Percentiles rank a stretch among this genome's conserved stretches.
Conservation (phyloP, 2,797 vertebrate species). For the Triplophysa bombifrons region DNA sequence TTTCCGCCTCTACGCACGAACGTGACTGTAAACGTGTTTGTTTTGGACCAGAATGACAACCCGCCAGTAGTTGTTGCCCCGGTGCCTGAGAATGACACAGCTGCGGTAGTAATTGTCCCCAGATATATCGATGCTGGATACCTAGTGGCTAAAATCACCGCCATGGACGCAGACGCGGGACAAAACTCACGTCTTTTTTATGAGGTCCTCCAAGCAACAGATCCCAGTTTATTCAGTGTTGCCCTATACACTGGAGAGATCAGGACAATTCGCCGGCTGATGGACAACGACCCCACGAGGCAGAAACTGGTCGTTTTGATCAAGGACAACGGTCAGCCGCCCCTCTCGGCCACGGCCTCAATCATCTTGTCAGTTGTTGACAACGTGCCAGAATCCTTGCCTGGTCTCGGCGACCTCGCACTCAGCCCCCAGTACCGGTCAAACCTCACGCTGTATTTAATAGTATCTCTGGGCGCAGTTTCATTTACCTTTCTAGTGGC, state of each 20-base stretch:
- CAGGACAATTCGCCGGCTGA: slow-evolving; percentile 82
- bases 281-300: slow-evolving; percentile 77
- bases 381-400: slow-evolving; percentile 79
- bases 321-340: slow-evolving; percentile 86
- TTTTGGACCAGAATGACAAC: slow-evolving; percentile 90
- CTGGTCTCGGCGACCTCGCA: slow-evolving; percentile 82
- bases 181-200: slow-evolving; percentile 87
- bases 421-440: slow-evolving; percentile 74
- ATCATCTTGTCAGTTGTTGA: slow-evolving; percentile 87
- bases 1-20: slow-evolving; percentile 82
- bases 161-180: slow-evolving; percentile 76
- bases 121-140: slow-evolving; percentile 82
- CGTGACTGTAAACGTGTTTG: slow-evolving; percentile 81
- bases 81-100: slow-evolving; percentile 73
- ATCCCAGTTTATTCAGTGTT: slow-evolving; percentile 82
- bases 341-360: slow-evolving; percentile 87
- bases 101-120: slow-evolving; percentile 75
- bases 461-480: slow-evolving; percentile 84
- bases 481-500: slow-evolving; percentile 87
- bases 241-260: slow-evolving; percentile 87
- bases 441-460: slow-evolving; percentile 82
- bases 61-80: slow-evolving; percentile 79
- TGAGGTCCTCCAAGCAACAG: slow-evolving; percentile 81
- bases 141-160: slow-evolving; percentile 80
- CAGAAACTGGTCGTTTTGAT: slow-evolving; percentile 85